phyloP scores from a whole-genome alignment of 2,113 vertebrate species.

The Carassius gibelio region DNA sequence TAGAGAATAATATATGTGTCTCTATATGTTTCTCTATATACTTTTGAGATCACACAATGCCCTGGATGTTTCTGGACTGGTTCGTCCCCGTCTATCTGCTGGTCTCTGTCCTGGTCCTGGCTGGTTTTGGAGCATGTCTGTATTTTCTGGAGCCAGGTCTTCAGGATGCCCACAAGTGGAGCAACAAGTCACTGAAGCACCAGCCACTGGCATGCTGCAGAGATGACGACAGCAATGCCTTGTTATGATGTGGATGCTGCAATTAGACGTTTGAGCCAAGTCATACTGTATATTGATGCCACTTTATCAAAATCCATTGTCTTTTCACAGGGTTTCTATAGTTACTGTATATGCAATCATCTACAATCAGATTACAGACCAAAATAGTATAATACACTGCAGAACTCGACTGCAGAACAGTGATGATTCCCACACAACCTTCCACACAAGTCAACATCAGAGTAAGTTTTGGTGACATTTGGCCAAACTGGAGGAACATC shows the following conservation, averaged over 20 bases:
- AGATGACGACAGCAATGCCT: slow-evolving; percentile 75
- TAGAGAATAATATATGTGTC: not conserved
- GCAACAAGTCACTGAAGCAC: slow-evolving; percentile 80
- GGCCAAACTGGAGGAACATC: not conserved
- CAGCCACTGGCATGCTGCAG: slow-evolving; percentile 83
- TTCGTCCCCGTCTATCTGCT: slow-evolving; percentile 93
- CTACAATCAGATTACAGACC: not conserved
- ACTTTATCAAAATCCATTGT: not conserved
- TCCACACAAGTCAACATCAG: not conserved
- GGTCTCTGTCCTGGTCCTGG: slow-evolving; percentile 91
- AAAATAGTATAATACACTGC: not conserved
- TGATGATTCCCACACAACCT: not conserved
- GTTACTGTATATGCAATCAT: not conserved
- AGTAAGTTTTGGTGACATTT: not conserved
- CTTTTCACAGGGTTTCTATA: not conserved
- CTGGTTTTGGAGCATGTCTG: slow-evolving; percentile 93
- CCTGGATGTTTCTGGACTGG: slow-evolving; percentile 93
- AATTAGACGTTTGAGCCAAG: not conserved
- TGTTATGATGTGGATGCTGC: slow-evolving; percentile 67
- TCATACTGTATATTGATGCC: not conserved
- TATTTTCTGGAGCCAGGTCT: slow-evolving; percentile 95
- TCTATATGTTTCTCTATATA: not conserved
- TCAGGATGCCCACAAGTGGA: slow-evolving; percentile 95
- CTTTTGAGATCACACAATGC: slow-evolving; percentile 72
- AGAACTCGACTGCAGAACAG: not conserved